Percentiles rank a stretch among this genome's conserved stretches.
Conservation (phyloP, 2,888 invertebrate genomes). For the Caenorhabditis sp. region DNA sequence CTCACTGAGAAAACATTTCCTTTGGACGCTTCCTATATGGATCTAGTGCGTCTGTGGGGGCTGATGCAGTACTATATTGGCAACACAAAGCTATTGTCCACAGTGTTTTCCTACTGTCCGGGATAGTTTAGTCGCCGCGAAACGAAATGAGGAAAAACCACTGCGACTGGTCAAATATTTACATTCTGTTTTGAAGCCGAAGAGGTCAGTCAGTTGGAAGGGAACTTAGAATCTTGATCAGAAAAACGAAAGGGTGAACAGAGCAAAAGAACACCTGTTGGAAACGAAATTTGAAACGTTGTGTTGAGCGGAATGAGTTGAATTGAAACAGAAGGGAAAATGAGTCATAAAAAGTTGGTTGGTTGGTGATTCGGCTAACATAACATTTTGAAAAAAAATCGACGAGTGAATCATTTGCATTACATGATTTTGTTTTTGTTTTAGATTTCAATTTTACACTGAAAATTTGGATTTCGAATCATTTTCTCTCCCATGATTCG, state of each 20-base stretch:
- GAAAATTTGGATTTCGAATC: not conserved
- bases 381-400: too few species aligned
- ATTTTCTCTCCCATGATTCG: not conserved
- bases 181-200: slow-evolving; percentile 24
- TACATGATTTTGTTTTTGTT: too few species aligned
- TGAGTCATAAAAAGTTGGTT: slow-evolving; percentile 47
- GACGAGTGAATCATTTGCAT: too few species aligned
- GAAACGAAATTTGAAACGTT: slow-evolving; percentile 20
- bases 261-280: slow-evolving; percentile 38
- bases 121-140: slow-evolving; percentile 43
- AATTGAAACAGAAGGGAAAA: too few species aligned
- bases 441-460: too few species aligned
- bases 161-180: slow-evolving; percentile 62
- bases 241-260: slow-evolving; percentile 4
- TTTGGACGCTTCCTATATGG: too few species aligned
- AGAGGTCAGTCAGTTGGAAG: slow-evolving; percentile 24
- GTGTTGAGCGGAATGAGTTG: slow-evolving; percentile 11
- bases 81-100: slow-evolving; percentile 38
- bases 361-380: too few species aligned
- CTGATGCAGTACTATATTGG: slow-evolving; percentile 25
- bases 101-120: slow-evolving; percentile 18
- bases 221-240: slow-evolving; percentile 21
- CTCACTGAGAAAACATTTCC: too few species aligned
- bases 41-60: slow-evolving; percentile 9
- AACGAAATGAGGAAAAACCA: slow-evolving; percentile 48